Percentiles rank a stretch among this genome's conserved stretches.
phyloP scores from a whole-genome alignment of 1,140 invertebrate genomes.

The Drosophila ananassae region DNA sequence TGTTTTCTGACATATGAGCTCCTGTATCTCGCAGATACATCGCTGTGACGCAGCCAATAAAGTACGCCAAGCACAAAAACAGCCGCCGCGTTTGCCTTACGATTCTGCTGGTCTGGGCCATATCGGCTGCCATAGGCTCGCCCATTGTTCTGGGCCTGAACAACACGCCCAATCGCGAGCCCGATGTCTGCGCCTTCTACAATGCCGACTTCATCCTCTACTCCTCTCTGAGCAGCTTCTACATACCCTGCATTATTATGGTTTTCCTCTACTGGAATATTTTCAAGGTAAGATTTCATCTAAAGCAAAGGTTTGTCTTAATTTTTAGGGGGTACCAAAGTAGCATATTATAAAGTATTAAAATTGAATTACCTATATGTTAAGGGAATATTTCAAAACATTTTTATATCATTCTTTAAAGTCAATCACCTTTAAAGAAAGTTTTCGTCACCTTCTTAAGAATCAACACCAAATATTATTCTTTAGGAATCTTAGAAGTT shows the following conservation, averaged over 20 bases:
- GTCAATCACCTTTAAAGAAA: too few relatives aligned
- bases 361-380: too few relatives aligned
- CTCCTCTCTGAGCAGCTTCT: conserved; percentile 99
- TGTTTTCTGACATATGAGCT: background rate
- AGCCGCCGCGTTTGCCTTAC: conserved; percentile 97
- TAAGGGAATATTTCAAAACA: too few relatives aligned
- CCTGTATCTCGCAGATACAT: conserved; percentile 92
- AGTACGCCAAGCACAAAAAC: conserved; percentile 99
- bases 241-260: conserved; percentile 99
- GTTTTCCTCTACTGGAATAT: conserved; percentile 99
- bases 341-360: too few relatives aligned
- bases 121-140: conserved; percentile 97
- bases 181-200: conserved; percentile 96
- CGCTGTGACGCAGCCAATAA: conserved; percentile 99
- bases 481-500: too few relatives aligned
- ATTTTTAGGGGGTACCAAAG: too few relatives aligned
- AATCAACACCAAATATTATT: too few relatives aligned
- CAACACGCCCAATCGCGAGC: conserved; percentile 91
- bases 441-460: too few relatives aligned
- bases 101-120: conserved; percentile 98
- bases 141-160: conserved; percentile 98
- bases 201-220: conserved; percentile 99
- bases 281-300: conserved; percentile 91
- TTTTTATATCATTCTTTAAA: too few relatives aligned
- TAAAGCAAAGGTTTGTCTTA: too few relatives aligned